A percentile compares a stretch with the other conserved stretches of the same genome.
phyloP scores from a whole-genome alignment of 1,140 invertebrate genomes.

The Pseudachorutes palmiensis region DNA sequence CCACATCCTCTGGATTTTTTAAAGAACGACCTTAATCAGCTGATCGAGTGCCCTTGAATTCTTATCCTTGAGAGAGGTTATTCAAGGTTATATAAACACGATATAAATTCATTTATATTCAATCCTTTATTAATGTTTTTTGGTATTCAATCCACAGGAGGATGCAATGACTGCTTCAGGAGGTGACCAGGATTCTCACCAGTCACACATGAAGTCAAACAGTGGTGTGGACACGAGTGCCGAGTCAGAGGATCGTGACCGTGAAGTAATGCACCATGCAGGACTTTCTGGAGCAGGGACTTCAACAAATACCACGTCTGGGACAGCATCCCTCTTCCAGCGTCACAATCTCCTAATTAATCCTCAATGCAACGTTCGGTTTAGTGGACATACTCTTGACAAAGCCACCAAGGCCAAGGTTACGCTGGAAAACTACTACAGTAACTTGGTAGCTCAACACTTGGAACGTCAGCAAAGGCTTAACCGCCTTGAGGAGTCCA shows the following conservation, averaged over 20 bases:
- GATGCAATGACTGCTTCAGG: slow-evolving; percentile 30
- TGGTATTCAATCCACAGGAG: slow-evolving; percentile 9
- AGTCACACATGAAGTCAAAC: slow-evolving; percentile 7
- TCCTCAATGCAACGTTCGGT: slow-evolving; percentile 67
- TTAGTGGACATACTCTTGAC: slow-evolving; percentile 93
- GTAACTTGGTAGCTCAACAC: slow-evolving; percentile 93
- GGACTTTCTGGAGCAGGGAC: slow-evolving; percentile 10
- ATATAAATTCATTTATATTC: neutral
- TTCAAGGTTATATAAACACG: too few relatives aligned
- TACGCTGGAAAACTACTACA: slow-evolving; percentile 98
- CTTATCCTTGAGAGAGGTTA: too few relatives aligned
- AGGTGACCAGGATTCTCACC: slow-evolving; percentile 28
- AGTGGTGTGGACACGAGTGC: slow-evolving; percentile 14
- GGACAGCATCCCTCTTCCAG: slow-evolving; percentile 16
- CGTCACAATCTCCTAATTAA: slow-evolving; percentile 25
- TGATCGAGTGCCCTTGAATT: too few relatives aligned
- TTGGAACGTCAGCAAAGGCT: slow-evolving; percentile 91
- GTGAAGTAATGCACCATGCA: neutral
- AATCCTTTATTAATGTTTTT: slow-evolving; percentile 1
- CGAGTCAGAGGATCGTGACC: slow-evolving; percentile 7
- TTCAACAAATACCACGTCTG: slow-evolving; percentile 4
- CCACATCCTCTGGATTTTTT: too few relatives aligned
- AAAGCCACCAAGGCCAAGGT: slow-evolving; percentile 99
- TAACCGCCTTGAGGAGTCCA: slow-evolving; percentile 83
- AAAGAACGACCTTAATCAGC: too few relatives aligned